Conservation (phyloP, 1,140 invertebrate genomes). For the Neoseiulus cucumeris region DNA sequence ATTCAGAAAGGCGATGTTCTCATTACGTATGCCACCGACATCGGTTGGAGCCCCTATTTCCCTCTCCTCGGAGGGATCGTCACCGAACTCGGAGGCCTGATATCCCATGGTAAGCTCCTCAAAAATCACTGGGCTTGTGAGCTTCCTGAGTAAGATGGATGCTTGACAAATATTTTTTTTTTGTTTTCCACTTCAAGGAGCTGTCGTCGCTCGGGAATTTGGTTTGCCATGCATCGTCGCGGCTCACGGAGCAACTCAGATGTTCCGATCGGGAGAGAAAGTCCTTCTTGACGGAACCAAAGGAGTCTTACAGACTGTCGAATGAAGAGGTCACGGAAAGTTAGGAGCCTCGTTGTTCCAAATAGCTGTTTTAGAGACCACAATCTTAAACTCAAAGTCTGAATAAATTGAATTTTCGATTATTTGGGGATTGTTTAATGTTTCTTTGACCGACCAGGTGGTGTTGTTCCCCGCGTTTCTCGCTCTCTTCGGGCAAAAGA, state of each 20-base stretch:
- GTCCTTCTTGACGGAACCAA: neutral
- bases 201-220: slow-evolving; percentile 10
- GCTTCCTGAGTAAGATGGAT: neutral
- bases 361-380: too few species aligned
- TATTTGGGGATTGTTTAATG: too few species aligned
- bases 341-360: too few species aligned
- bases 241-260: neutral
- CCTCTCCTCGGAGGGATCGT: slow-evolving; percentile 54
- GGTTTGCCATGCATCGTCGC: slow-evolving; percentile 9
- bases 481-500: too few species aligned
- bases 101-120: slow-evolving; percentile 46
- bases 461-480: too few species aligned
- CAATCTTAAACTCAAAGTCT: too few species aligned
- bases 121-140: neutral
- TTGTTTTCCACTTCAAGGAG: neutral
- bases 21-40: slow-evolving; percentile 55
- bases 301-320: neutral
- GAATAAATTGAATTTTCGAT: too few species aligned
- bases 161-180: neutral
- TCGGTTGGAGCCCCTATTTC: slow-evolving; percentile 75
- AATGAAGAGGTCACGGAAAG: neutral
- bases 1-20: slow-evolving; percentile 45
- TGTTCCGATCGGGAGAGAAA: slow-evolving; percentile 1
- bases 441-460: too few species aligned
- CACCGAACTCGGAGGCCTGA: slow-evolving; percentile 60